These are phyloP conservation scores for Corynorhinus townsendii DNA, from an alignment of 2,113 vertebrate genomes.

Conservation along the genomic window DNA sequence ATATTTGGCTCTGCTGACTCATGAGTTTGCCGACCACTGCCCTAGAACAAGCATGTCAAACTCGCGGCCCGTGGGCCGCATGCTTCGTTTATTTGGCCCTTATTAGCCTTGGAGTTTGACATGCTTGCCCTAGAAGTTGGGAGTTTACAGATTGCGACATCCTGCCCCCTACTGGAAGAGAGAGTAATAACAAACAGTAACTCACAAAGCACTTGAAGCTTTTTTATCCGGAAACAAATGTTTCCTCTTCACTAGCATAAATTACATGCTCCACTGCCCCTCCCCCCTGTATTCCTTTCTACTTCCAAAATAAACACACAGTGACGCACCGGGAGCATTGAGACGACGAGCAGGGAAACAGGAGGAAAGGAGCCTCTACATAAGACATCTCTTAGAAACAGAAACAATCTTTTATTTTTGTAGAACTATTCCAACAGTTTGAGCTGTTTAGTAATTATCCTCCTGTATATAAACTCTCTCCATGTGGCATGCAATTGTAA, in stretches of 20 bases:
- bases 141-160: slow-evolving; percentile 73
- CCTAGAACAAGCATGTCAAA: neutral
- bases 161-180: slow-evolving; percentile 79
- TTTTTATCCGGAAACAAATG: neutral
- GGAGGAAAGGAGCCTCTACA: neutral
- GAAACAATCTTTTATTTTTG: neutral
- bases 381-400: neutral
- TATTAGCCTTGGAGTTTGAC: too few relatives aligned
- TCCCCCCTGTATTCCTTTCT: neutral
- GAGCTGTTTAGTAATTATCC: neutral
- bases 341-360: neutral
- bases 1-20: too few relatives aligned
- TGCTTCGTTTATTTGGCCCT: too few relatives aligned
- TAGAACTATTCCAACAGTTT: neutral
- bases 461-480: neutral
- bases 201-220: neutral
- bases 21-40: too few relatives aligned
- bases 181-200: slow-evolving; percentile 44
- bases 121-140: neutral
- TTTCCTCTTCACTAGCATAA: neutral
- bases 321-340: neutral
- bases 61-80: too few relatives aligned
- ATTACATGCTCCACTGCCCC: neutral
- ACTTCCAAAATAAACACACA: neutral
- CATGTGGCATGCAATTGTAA: neutral